Base-by-base conservation (phyloP, 53 echinoderm and acorn worm genomes). In the Paelopatides confundens region DNA sequence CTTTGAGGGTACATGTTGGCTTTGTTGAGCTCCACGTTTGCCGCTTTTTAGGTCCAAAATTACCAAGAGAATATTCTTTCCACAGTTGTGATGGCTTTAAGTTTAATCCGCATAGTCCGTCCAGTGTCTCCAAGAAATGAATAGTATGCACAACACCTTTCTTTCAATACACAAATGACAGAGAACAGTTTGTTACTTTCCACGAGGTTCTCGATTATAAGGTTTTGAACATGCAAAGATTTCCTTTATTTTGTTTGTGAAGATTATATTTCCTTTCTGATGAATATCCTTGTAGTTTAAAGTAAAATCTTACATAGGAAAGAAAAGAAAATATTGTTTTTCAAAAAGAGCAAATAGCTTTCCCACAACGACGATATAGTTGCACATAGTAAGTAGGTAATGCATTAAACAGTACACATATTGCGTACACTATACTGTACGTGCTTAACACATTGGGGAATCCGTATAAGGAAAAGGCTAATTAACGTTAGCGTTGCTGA, bases 1-100 rank as follows among this genome's bases (percentile, higher is more conserved):
- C 92, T 95, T 89, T 92, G 98, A 24, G 93, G 93, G 87, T 98
- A 98, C 98, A 98, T 98, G 81, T 3, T 65, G 31, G 79, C 15
- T 79, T 79, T 79, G 79, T 79, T 79, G 79, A 79, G 79, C 79
- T 79, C 79, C 79, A 79, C 79, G 31, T 79, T 79, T 50, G 79
- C 79, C 53, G 32, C 32, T 31, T 79, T 74, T 36, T 39, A 46
- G 28, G 74, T 40, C 31, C 68, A 31, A 74, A 74, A 74, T 74
- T 74, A 74, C 37, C 74, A 27, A 74, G 40, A 74, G 74, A 74
- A 74, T 43, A 46, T 74, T 40, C 39, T 46, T 39, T 74, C 74
- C 27, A 46, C 38, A 74, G 29, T 33, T 39, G 74, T 26, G 74
- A 74, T 40, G 74, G 74, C 48, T 74, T 40, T 74, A 74, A 74